Percentiles rank a stretch among this genome's conserved stretches.
These are phyloP conservation scores for Parus major DNA, from an alignment of 2,113 vertebrate species.

Conservation along the genomic window DNA sequence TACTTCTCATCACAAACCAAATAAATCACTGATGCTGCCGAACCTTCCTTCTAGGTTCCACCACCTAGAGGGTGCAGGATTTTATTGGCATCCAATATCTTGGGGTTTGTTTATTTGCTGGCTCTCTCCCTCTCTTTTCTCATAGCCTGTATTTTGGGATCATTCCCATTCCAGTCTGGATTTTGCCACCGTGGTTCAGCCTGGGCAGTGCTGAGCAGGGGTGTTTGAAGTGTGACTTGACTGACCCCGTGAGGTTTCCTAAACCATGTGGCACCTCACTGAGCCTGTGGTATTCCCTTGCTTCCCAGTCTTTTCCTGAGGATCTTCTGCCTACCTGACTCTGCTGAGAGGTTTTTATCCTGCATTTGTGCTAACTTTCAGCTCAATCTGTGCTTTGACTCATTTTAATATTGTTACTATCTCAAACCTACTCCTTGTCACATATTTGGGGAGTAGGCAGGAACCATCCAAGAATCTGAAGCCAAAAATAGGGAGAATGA, in stretches of 20 bases:
- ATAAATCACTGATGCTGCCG: neutral
- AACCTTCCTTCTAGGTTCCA: neutral
- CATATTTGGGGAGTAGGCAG: constrained; percentile 24
- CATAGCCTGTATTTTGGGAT: neutral
- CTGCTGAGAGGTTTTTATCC: neutral
- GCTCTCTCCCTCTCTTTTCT: neutral
- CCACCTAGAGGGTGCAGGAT: neutral
- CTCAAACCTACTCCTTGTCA: constrained; percentile 60
- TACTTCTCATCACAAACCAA: neutral
- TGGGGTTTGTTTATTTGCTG: neutral
- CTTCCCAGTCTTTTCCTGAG: neutral
- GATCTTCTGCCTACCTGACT: neutral
- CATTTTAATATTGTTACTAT: constrained; percentile 60
- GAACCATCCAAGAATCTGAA: constrained; percentile 33
- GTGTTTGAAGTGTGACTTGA: neutral
- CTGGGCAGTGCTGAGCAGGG: neutral
- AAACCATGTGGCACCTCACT: neutral
- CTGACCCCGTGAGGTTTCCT: neutral
- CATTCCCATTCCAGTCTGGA: neutral
- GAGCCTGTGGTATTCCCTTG: neutral
- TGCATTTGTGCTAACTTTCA: neutral
- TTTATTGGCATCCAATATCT: neutral
- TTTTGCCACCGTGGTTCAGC: neutral
- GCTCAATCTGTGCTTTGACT: constrained; percentile 22
- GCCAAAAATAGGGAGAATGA: constrained; percentile 26